A percentile compares a stretch with the other conserved stretches of the same genome.
These are phyloP conservation scores for rat (Rattus norvegicus) DNA, from an alignment of 2,113 vertebrate genomes.

Conservation along the genomic window GRCr8 NC_086020.1:240309001-240309500, in stretches of 20 bases:
- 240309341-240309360: background rate
- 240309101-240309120: background rate
- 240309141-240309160: background rate
- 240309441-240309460: background rate
- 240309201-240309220: background rate
- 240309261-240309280: background rate
- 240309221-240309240: background rate
- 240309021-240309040: too few species aligned
- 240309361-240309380: background rate
- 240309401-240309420: background rate
- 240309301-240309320: background rate
- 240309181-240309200: too few species aligned
- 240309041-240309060: too few species aligned
- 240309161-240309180: background rate
- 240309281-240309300: background rate
- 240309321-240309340: background rate
- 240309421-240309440: background rate
- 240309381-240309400: background rate
- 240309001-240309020: too few species aligned
- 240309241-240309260: background rate
- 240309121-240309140: background rate
- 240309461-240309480: background rate
- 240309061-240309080: too few species aligned
- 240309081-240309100: background rate
- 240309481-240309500: background rate